Evolutionary conservation across 2,888 invertebrate genomes (phyloP).

Genomic region (Drosophila emarginata): DNA sequence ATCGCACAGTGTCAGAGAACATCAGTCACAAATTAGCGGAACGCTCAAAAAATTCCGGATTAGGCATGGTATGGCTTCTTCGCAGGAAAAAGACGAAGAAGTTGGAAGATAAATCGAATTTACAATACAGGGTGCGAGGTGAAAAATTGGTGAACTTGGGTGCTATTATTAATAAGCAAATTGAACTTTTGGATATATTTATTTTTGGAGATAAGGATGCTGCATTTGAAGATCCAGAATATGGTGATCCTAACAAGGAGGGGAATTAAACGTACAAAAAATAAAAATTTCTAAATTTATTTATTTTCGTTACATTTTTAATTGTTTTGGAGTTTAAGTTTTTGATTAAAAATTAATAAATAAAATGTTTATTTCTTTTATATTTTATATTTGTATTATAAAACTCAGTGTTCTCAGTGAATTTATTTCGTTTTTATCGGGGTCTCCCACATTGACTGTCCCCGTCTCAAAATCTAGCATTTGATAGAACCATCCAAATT

Average conservation of each 20-base stretch:
- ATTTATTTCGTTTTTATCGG: too few species aligned
- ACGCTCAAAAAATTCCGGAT: background rate
- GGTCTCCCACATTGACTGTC: too few species aligned
- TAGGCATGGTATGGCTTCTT: background rate
- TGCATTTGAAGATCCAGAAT: slow-evolving; percentile 17
- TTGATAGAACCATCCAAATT: too few species aligned
- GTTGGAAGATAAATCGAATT: background rate
- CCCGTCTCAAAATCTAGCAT: too few species aligned
- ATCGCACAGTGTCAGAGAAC: slow-evolving; percentile 49
- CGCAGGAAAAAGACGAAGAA: background rate
- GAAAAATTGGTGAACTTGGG: slow-evolving; percentile 28
- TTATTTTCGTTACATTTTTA: background rate
- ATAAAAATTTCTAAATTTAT: background rate
- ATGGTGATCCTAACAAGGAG: slow-evolving; percentile 26
- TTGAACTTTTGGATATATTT: slow-evolving; percentile 21
- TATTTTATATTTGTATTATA: too few species aligned
- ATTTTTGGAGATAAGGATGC: slow-evolving; percentile 6
- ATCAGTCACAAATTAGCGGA: slow-evolving; percentile 33
- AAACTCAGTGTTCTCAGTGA: too few species aligned
- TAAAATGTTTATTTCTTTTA: too few species aligned
- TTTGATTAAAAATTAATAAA: too few species aligned
- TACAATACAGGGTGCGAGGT: slow-evolving; percentile 1
- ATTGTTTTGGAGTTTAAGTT: too few species aligned
- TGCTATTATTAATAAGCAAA: slow-evolving; percentile 44
- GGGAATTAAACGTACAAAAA: background rate